phyloP scores from a whole-genome alignment of 2,888 invertebrate species.

The Dysmachus trigonus region DNA sequence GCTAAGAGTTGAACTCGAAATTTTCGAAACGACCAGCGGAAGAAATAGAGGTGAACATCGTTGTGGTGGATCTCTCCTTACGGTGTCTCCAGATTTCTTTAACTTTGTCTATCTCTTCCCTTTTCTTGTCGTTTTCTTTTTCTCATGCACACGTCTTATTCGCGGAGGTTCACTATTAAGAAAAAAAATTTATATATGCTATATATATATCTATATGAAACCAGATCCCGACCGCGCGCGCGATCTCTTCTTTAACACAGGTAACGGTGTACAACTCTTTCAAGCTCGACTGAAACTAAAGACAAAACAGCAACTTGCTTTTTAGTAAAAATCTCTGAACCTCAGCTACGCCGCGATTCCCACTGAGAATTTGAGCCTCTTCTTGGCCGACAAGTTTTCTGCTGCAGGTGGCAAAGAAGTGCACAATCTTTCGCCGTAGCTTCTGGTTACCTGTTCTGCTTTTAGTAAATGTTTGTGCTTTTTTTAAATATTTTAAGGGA shows the following conservation, averaged over 20 bases:
- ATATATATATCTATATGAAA: neutral
- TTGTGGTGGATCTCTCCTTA: constrained; percentile 23
- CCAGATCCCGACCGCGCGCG: constrained; percentile 28
- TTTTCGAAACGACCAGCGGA: constrained; percentile 17
- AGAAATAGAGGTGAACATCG: constrained; percentile 34
- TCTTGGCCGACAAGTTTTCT: neutral
- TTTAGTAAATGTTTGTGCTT: neutral
- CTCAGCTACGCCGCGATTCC: constrained; percentile 44
- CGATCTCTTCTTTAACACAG: constrained; percentile 29
- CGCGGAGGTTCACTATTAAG: neutral
- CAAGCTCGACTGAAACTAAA: constrained; percentile 49
- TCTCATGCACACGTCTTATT: neutral
- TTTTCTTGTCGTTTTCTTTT: constrained; percentile 21
- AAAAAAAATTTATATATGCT: neutral
- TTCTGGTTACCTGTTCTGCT: neutral
- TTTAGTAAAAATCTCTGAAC: constrained; percentile 44
- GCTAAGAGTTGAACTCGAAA: constrained; percentile 23
- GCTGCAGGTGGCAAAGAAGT: neutral
- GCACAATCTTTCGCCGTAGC: neutral
- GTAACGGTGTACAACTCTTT: constrained; percentile 49
- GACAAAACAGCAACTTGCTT: constrained; percentile 44
- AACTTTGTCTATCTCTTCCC: constrained; percentile 29
- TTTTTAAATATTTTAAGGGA: neutral
- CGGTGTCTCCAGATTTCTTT: constrained; percentile 34
- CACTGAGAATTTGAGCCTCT: constrained; percentile 41